These are phyloP conservation scores for Metalampra italica DNA, from an alignment of 2,888 invertebrate species.

Conservation along the genomic window DNA sequence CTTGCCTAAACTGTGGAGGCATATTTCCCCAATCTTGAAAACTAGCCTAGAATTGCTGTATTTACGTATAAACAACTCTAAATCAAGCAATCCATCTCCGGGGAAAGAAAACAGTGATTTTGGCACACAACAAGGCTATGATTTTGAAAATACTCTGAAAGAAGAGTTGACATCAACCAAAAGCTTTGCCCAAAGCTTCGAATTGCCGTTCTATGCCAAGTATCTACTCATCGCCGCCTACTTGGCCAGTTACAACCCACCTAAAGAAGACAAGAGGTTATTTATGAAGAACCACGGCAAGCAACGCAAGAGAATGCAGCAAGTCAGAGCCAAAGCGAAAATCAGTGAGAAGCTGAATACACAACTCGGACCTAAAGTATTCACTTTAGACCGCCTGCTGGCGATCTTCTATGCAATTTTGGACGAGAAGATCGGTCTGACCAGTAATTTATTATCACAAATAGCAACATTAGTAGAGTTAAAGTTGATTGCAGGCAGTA, in stretches of 20 bases:
- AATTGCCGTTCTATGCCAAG: slow-evolving; percentile 93
- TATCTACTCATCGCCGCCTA: slow-evolving; percentile 93
- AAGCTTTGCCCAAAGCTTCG: slow-evolving; percentile 82
- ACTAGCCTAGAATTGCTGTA: slow-evolving; percentile 87
- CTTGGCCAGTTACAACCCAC: slow-evolving; percentile 94
- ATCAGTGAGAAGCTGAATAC: slow-evolving; percentile 78
- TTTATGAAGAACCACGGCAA: slow-evolving; percentile 90
- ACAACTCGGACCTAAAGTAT: slow-evolving; percentile 89
- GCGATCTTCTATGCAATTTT: slow-evolving; percentile 95
- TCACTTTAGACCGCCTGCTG: slow-evolving; percentile 88
- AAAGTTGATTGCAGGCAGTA: slow-evolving; percentile 85
- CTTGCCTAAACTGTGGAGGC: slow-evolving; percentile 86
- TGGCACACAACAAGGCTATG: slow-evolving; percentile 23
- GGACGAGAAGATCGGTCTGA: slow-evolving; percentile 89
- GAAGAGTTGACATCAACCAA: slow-evolving; percentile 69
- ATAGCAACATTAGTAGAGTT: slow-evolving; percentile 92
- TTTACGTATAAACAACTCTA: slow-evolving; percentile 77
- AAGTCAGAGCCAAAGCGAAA: slow-evolving; percentile 80
- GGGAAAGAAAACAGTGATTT: slow-evolving; percentile 53
- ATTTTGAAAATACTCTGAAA: slow-evolving; percentile 58
- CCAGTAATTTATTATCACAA: slow-evolving; percentile 92
- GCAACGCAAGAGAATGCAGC: slow-evolving; percentile 81
- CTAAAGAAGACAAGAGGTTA: slow-evolving; percentile 90
- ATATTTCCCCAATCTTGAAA: slow-evolving; percentile 87
- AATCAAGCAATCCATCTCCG: slow-evolving; percentile 37